Conservation (phyloP, 1,140 invertebrate species). For the Meteorus sp. region DNA sequence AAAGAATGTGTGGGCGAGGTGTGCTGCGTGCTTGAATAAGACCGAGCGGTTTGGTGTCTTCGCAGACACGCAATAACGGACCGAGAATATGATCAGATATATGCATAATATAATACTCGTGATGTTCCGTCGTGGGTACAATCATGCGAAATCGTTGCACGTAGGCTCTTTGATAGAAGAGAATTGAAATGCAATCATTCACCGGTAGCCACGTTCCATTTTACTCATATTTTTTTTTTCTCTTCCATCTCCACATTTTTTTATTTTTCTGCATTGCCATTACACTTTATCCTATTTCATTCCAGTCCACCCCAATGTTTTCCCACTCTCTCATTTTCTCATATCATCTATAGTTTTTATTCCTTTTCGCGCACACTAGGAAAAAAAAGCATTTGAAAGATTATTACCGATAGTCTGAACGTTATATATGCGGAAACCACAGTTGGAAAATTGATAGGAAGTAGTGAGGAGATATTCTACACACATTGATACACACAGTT, state of each 20-base stretch:
- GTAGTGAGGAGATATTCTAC: neutral
- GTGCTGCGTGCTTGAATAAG: slow-evolving; percentile 9
- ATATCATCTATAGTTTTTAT: too few relatives aligned
- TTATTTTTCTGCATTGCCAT: slow-evolving; percentile 10
- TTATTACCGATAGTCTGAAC: too few relatives aligned
- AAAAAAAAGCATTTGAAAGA: too few relatives aligned
- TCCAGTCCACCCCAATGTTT: too few relatives aligned
- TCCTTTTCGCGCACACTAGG: too few relatives aligned
- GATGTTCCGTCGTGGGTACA: slow-evolving; percentile 1
- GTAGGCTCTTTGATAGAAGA: slow-evolving; percentile 29
- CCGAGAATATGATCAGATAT: slow-evolving; percentile 22
- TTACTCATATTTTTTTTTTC: slow-evolving; percentile 5
- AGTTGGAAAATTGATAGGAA: slow-evolving; percentile 16
- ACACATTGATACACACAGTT: neutral
- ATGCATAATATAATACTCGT: neutral
- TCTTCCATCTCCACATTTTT: neutral
- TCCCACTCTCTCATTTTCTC: too few relatives aligned
- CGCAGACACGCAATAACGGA: slow-evolving; percentile 9
- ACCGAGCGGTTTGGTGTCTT: neutral
- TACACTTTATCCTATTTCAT: too few relatives aligned
- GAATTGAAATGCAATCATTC: slow-evolving; percentile 29
- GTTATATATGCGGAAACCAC: too few relatives aligned
- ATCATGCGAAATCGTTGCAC: slow-evolving; percentile 24
- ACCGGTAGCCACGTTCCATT: slow-evolving; percentile 23
- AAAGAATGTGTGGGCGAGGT: too few relatives aligned